Conservation (phyloP, 2,888 invertebrate species). For the Aspidiotus destructor region DNA sequence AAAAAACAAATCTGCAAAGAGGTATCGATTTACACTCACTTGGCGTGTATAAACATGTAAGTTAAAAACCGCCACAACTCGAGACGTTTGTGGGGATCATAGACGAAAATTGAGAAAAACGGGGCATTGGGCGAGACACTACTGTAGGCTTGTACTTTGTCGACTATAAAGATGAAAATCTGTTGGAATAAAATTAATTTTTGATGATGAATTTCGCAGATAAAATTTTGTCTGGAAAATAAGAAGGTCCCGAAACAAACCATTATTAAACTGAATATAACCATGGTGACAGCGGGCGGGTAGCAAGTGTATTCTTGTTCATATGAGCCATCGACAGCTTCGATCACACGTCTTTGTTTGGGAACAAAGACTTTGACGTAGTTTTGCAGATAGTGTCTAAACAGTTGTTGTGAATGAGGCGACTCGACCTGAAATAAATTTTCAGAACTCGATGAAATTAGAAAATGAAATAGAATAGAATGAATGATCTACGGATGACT, state of each 20-base stretch:
- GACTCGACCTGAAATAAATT: constrained; percentile 18
- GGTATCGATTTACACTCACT: constrained; percentile 50
- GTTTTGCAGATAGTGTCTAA: constrained; percentile 9
- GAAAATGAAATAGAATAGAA: constrained; percentile 9
- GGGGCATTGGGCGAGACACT: constrained; percentile 50
- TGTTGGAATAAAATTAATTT: constrained; percentile 15
- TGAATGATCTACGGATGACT: constrained; percentile 11
- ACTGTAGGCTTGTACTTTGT: constrained; percentile 33
- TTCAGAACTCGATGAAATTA: constrained; percentile 9
- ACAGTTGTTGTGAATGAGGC: constrained; percentile 6
- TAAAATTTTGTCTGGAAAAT: no score
- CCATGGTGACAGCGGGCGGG: constrained; percentile 87
- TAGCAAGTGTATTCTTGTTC: constrained; percentile 85
- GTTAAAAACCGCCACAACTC: constrained; percentile 89
- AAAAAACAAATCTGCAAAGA: constrained; percentile 27
- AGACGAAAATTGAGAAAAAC: constrained; percentile 70
- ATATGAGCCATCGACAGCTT: constrained; percentile 60
- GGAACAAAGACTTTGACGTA: constrained; percentile 33
- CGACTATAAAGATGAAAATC: constrained; percentile 33
- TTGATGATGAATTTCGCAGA: neutral
- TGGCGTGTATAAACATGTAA: constrained; percentile 94
- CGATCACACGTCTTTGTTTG: constrained; percentile 36
- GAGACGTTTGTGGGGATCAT: constrained; percentile 71
- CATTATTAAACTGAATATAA: constrained; percentile 77
- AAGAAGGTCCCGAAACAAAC: constrained; percentile 44